Conservation (phyloP, 2,888 invertebrate genomes). For the Dasypolia templi region DNA sequence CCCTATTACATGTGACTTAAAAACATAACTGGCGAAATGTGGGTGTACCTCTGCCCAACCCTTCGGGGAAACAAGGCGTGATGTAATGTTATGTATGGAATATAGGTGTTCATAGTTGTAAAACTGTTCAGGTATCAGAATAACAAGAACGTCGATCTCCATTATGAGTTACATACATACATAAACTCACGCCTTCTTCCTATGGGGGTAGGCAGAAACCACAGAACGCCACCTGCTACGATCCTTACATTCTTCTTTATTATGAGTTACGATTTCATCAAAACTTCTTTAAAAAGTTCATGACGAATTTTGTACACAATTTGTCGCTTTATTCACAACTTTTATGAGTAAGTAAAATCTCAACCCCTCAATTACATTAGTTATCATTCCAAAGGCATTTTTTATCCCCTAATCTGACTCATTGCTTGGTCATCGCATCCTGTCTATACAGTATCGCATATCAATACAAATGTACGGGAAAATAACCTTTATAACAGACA, state of each 20-base stretch:
- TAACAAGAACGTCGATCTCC: neutral
- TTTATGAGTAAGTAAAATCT: slow-evolving; percentile 32
- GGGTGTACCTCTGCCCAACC: too few species aligned
- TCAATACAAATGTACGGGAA: slow-evolving; percentile 16
- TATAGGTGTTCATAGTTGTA: neutral
- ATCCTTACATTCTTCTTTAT: too few species aligned
- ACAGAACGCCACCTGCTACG: too few species aligned
- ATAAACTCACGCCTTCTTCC: too few species aligned
- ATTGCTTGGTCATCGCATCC: slow-evolving; percentile 58
- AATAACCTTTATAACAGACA: slow-evolving; percentile 23
- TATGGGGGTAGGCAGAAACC: too few species aligned
- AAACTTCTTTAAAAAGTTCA: neutral
- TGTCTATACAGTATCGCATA: slow-evolving; percentile 12
- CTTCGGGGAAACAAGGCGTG: too few species aligned
- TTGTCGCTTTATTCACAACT: slow-evolving; percentile 6
- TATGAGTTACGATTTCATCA: too few species aligned
- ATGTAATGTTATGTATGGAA: too few species aligned
- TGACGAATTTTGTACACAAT: neutral
- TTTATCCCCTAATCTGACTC: slow-evolving; percentile 36
- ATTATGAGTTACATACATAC: too few species aligned
- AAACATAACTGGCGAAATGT: too few species aligned
- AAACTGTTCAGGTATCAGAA: neutral
- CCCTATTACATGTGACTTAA: too few species aligned
- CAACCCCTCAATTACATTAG: slow-evolving; percentile 32
- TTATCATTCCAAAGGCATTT: slow-evolving; percentile 29